phyloP scores from a whole-genome alignment of 2,113 vertebrate genomes.

The Oncorhynchus nerka region DNA sequence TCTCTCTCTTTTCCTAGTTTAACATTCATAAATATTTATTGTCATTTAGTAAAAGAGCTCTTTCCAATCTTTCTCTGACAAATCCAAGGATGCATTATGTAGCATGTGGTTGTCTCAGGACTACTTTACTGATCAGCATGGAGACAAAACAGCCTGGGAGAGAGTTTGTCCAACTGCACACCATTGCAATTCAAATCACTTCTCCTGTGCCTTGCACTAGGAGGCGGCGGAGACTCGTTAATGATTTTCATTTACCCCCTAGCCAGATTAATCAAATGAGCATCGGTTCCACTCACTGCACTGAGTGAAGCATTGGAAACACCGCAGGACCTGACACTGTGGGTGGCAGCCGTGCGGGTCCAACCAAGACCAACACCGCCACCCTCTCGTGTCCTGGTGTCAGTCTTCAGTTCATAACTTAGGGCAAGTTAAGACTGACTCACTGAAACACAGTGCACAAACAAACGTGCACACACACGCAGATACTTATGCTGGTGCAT shows the following conservation, averaged over 20 bases:
- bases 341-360: constrained; percentile 39
- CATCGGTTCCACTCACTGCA: constrained; percentile 64
- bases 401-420: constrained; percentile 28
- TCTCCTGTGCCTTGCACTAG: constrained; percentile 59
- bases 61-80: not conserved
- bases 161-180: constrained; percentile 46
- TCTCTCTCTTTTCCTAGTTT: not conserved
- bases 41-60: not conserved
- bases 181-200: constrained; percentile 61
- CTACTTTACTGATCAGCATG: not conserved
- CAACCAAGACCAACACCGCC: constrained; percentile 20
- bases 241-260: constrained; percentile 76
- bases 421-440: constrained; percentile 3
- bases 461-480: not conserved
- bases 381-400: not conserved
- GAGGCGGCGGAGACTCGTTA: constrained; percentile 63
- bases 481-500: not conserved
- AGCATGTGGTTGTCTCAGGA: not conserved
- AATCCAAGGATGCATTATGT: not conserved
- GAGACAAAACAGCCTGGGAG: constrained; percentile 25
- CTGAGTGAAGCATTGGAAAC: constrained; percentile 59
- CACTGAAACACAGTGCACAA: not conserved
- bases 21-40: not conserved
- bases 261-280: constrained; percentile 69
- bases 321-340: constrained; percentile 38